phyloP scores from a whole-genome alignment of 2,797 vertebrate species.

The Tachyglossus aculeatus region DNA sequence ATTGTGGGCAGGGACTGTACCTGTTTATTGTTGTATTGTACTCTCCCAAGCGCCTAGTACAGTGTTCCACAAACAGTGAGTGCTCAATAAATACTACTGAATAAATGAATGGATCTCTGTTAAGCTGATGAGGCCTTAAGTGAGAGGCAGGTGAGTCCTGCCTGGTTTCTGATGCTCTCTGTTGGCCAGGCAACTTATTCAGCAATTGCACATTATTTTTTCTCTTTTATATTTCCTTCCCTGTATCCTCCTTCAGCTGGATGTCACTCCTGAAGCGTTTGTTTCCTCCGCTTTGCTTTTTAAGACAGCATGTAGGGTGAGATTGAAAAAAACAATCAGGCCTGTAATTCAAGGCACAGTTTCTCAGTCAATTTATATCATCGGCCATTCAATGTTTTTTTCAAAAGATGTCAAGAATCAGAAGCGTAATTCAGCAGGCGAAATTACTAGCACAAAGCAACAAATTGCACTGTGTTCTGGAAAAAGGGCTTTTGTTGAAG shows the following conservation, averaged over 20 bases:
- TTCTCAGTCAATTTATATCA: slow-evolving; percentile 22
- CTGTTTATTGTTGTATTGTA: no score
- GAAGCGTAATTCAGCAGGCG: background rate
- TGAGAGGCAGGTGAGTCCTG: slow-evolving; percentile 8
- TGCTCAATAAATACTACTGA: no score
- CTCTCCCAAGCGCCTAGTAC: no score
- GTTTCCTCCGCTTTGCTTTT: slow-evolving; percentile 14
- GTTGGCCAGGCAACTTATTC: slow-evolving; percentile 20
- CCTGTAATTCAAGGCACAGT: background rate
- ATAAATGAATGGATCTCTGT: background rate
- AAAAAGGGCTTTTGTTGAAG: background rate
- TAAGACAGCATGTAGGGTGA: background rate
- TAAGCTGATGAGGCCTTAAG: slow-evolving; percentile 16
- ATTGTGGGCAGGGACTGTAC: no score
- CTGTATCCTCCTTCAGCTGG: background rate
- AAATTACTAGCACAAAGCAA: background rate
- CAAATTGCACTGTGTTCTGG: background rate
- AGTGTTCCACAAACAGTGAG: no score
- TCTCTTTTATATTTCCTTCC: background rate
- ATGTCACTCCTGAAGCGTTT: background rate
- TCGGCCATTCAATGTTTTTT: background rate
- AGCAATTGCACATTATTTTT: slow-evolving; percentile 2
- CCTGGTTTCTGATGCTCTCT: background rate
- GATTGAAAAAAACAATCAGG: background rate
- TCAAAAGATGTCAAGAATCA: background rate